Percentiles rank a stretch among this genome's conserved stretches.
Evolutionary conservation across 2,797 vertebrate genomes (phyloP).

Genomic region (Onychomys leucogaster): DNA sequence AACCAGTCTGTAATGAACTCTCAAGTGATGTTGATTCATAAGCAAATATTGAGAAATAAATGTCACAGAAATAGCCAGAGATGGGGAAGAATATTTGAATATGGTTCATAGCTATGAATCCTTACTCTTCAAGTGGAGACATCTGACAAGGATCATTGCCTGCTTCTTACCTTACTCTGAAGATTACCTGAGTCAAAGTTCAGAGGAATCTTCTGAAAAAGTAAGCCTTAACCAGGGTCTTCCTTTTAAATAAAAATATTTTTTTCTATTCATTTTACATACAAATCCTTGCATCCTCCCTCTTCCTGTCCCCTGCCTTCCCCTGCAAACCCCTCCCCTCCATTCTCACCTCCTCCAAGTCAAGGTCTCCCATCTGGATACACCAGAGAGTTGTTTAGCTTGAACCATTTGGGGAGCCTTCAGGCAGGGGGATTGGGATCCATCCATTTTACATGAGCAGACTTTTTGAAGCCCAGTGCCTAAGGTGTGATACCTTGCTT

Average conservation of each 20-base stretch:
- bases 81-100: background rate
- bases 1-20: background rate
- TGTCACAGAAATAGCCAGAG: background rate
- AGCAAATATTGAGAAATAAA: background rate
- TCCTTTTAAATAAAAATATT: background rate
- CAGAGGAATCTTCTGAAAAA: background rate
- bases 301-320: too few species aligned
- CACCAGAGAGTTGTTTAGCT: too few species aligned
- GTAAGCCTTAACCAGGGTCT: background rate
- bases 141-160: background rate
- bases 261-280: too few species aligned
- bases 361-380: too few species aligned
- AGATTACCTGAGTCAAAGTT: background rate
- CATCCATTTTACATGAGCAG: too few species aligned
- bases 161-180: rapidly evolving
- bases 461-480: too few species aligned
- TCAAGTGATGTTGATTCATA: background rate
- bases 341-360: too few species aligned
- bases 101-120: background rate
- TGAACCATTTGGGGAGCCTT: too few species aligned
- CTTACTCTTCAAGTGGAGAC: background rate
- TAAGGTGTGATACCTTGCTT: too few species aligned
- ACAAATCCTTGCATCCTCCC: too few species aligned
- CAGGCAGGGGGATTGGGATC: too few species aligned
- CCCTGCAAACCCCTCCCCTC: too few species aligned